A percentile compares a stretch with the other conserved stretches of the same genome.
These are phyloP conservation scores for Neosilurus hyrtlii DNA, from an alignment of 2,797 vertebrate species.

Conservation along the genomic window DNA sequence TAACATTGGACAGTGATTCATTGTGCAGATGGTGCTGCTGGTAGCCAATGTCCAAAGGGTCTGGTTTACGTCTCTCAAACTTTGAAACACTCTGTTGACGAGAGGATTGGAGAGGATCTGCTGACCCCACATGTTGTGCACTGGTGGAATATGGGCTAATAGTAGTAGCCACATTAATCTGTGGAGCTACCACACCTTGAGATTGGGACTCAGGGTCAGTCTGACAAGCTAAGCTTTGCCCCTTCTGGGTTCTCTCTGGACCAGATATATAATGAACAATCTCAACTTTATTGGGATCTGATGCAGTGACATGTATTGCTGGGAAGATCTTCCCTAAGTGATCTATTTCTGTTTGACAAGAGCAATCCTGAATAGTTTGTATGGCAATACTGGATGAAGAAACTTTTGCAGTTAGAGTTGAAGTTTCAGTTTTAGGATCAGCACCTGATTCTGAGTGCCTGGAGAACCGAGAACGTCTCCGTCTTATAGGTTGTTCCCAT, in stretches of 20 bases:
- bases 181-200: conserved; percentile 85
- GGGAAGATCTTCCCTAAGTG: conserved; percentile 88
- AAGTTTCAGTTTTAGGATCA: conserved; percentile 72
- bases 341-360: conserved; percentile 92
- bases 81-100: conserved; percentile 82
- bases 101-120: conserved; percentile 70
- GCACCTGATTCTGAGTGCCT: conserved; percentile 80
- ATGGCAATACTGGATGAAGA: conserved; percentile 85
- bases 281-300: conserved; percentile 90
- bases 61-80: conserved; percentile 90
- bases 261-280: conserved; percentile 96
- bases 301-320: conserved; percentile 90
- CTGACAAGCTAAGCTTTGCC: conserved; percentile 95
- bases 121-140: conserved; percentile 82
- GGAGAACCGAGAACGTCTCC: conserved; percentile 85
- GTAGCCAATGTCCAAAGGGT: conserved; percentile 95
- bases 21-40: conserved; percentile 87
- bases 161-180: conserved; percentile 87
- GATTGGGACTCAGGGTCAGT: conserved; percentile 88
- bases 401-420: conserved; percentile 61
- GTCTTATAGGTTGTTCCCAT: conserved; percentile 89
- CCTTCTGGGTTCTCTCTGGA: conserved; percentile 90
- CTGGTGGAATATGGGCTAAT: conserved; percentile 86
- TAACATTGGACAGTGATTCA: conserved; percentile 89
- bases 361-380: conserved; percentile 95